Evolutionary conservation across 1,140 invertebrate species (phyloP).

Genomic region (Drosophila hydei): DNA sequence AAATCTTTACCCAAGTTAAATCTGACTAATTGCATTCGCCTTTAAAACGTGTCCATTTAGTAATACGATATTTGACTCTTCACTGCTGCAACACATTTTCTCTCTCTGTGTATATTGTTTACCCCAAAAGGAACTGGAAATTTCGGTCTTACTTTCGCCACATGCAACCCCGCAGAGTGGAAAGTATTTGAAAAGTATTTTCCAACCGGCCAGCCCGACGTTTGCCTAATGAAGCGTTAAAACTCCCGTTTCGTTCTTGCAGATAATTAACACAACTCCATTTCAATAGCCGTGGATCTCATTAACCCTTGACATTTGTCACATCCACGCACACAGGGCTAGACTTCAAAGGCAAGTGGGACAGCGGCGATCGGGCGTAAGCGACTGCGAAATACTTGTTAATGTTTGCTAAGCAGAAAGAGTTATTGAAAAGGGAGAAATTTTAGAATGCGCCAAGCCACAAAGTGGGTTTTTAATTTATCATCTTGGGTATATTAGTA

Average conservation of each 20-base stretch:
- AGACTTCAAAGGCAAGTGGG: not conserved
- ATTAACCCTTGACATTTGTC: slow-evolving; percentile 80
- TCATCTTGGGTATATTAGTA: no score
- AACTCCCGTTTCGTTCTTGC: slow-evolving; percentile 57
- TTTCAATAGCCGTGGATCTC: slow-evolving; percentile 57
- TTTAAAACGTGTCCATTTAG: slow-evolving; percentile 19
- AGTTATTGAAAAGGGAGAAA: no score
- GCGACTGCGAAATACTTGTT: no score
- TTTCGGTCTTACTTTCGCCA: slow-evolving; percentile 53
- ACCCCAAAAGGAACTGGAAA: slow-evolving; percentile 7
- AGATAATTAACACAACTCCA: slow-evolving; percentile 77
- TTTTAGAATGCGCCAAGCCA: no score
- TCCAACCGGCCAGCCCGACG: not conserved
- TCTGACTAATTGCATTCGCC: slow-evolving; percentile 59
- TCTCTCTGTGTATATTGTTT: slow-evolving; percentile 52
- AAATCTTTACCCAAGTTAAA: slow-evolving; percentile 16
- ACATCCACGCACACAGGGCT: slow-evolving; percentile 29
- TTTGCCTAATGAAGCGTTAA: slow-evolving; percentile 76
- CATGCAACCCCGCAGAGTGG: slow-evolving; percentile 5
- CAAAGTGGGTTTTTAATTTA: no score
- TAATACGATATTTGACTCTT: slow-evolving; percentile 61
- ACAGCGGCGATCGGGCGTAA: not conserved
- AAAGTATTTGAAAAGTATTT: slow-evolving; percentile 27
- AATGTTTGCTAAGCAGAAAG: no score
- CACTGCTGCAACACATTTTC: slow-evolving; percentile 20